Percentiles rank a stretch among this genome's conserved stretches.
Conservation (phyloP, 2,888 invertebrate genomes). For the Panzeria rudis region DNA sequence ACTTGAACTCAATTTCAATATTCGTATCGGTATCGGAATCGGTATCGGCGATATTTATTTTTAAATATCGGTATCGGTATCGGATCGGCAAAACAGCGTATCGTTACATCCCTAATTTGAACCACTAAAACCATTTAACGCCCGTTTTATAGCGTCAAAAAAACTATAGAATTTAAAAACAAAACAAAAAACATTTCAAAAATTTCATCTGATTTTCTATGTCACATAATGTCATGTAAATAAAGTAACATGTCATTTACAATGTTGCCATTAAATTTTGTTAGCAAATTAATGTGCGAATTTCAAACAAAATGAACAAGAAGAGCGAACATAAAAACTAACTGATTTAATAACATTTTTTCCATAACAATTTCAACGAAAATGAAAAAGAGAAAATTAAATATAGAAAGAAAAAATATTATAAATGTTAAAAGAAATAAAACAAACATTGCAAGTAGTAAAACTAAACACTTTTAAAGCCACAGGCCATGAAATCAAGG, state of each 20-base stretch:
- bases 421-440: slow-evolving; percentile 1
- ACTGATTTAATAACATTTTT: slow-evolving; percentile 25
- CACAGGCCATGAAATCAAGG: slow-evolving; percentile 59
- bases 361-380: slow-evolving; percentile 9
- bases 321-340: slow-evolving; percentile 18
- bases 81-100: too few species aligned
- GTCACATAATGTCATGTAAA: slow-evolving; percentile 37
- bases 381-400: not conserved
- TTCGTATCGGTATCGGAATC: too few species aligned
- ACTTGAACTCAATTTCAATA: too few species aligned
- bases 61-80: too few species aligned
- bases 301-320: slow-evolving; percentile 8
- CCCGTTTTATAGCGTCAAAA: not conserved
- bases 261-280: slow-evolving; percentile 12
- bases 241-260: slow-evolving; percentile 39
- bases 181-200: not conserved
- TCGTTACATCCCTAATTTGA: too few species aligned
- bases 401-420: not conserved
- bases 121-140: not conserved
- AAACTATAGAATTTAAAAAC: not conserved
- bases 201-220: slow-evolving; percentile 20
- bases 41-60: too few species aligned
- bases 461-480: slow-evolving; percentile 62
- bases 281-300: slow-evolving; percentile 8
- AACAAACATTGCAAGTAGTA: slow-evolving; percentile 46